These are phyloP conservation scores for Ibycter americanus DNA, from an alignment of 2,797 vertebrate species.

Conservation along the genomic window DNA sequence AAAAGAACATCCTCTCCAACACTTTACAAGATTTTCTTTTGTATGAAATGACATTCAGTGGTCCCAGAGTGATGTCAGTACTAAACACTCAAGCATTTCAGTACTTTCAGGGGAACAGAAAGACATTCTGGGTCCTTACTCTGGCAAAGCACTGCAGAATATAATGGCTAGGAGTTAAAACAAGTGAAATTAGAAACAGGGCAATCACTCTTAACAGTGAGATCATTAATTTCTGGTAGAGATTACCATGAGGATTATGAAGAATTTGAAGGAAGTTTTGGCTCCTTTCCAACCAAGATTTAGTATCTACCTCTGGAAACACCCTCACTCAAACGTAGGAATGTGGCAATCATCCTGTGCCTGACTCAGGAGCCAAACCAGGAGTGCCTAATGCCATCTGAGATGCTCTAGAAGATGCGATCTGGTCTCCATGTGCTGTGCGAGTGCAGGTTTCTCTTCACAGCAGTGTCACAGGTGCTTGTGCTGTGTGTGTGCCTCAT, in stretches of 20 bases:
- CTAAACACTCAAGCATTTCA: background rate
- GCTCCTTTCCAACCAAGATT: background rate
- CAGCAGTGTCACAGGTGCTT: background rate
- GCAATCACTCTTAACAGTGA: background rate
- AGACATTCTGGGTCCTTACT: background rate
- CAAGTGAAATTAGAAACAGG: background rate
- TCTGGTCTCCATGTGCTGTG: background rate
- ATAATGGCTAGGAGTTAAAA: background rate
- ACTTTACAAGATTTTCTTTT: background rate
- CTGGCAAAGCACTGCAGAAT: background rate
- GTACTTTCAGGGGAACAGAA: background rate
- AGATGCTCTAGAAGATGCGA: background rate
- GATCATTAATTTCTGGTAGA: background rate
- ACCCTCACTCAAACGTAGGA: background rate
- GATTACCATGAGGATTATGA: background rate
- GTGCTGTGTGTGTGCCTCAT: background rate
- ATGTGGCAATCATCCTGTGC: background rate
- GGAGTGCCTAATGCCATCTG: background rate
- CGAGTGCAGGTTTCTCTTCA: background rate
- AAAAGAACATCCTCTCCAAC: background rate
- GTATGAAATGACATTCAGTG: background rate
- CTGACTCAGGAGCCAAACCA: background rate
- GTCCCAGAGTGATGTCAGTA: background rate
- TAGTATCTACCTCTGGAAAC: background rate
- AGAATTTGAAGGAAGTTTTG: background rate